Evolutionary conservation across 92 coral and sea anemone species (phyloP), one percentile per base, ranked within the genome.

Genomic region (Epizoanthus rinbou): DNA sequence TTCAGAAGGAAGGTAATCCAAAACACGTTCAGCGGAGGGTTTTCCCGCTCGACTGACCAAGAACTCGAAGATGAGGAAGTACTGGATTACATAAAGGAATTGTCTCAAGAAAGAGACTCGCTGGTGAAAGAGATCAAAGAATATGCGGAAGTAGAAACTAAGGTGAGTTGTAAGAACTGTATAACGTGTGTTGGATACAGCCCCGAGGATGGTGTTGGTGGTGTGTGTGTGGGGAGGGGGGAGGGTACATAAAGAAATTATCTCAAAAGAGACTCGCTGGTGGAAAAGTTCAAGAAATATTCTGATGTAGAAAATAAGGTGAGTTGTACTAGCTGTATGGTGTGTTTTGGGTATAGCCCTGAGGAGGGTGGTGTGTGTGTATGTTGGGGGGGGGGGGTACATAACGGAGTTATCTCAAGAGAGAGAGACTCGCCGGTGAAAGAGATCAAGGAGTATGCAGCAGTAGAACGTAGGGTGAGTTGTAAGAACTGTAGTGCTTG

Each of bases 1-100:
- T 95, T 95, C 87, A 71, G 93, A 60, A 87, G 86, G 75, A 91
- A 91, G 64, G 89, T 89, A 37, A 84, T 95, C 47, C 93, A 95
- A 76, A 80, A 91, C 87, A 87, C 91, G 13, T 93, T 84, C 71
- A 85, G 89, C 24, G 91, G 90, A 22, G 91, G 88, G 18, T 68
- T 87, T 78, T 71, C 79, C 57, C 89, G 87, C 16, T 69, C 92
- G 10, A 80, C 84, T 65, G 89, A 89, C 72, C 87, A 85, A 57
- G 98, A 95, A 85, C 81, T 95, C 73, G 95, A 95, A 57, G 98
- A 95, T 63, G 94, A 92, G 54, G 98, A 95, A 84, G 84, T 95
- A 2, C 79, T 93, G 53, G 98, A 95, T 68, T 84, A 85, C 86
- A 86, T 95, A 56, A 90, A 89, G 76, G 93, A 95, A 75, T 53